Evolutionary conservation across 2,113 vertebrate genomes (phyloP).

Genomic region (Boleophthalmus pectinirostris): DNA sequence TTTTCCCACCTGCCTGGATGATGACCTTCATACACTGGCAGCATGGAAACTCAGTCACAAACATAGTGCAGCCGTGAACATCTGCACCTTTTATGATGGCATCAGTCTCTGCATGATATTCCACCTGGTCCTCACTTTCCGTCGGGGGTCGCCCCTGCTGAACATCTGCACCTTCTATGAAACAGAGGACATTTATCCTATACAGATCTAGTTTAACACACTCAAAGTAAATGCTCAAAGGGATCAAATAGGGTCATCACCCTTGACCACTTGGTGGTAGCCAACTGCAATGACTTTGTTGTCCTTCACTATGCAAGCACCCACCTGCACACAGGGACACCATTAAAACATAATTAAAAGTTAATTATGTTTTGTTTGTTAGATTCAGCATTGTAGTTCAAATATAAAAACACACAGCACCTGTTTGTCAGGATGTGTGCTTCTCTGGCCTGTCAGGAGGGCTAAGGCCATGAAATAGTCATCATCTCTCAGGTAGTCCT

Average conservation of each 20-base stretch:
- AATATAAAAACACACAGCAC: too few relatives aligned
- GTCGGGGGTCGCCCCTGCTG: too few relatives aligned
- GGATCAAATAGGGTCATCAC: too few relatives aligned
- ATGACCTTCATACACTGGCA: not conserved
- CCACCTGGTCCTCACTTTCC: too few relatives aligned
- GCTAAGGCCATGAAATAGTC: conserved; percentile 1
- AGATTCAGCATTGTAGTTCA: too few relatives aligned
- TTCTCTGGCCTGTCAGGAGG: not conserved
- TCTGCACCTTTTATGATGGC: not conserved
- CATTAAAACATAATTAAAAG: too few relatives aligned
- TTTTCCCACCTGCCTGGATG: not conserved
- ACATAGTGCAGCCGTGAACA: not conserved
- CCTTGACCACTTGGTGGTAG: not conserved
- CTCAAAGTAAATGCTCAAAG: too few relatives aligned
- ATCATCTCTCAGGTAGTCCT: not conserved
- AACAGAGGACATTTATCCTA: too few relatives aligned
- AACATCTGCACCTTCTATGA: too few relatives aligned
- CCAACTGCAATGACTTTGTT: not conserved
- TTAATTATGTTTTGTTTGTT: too few relatives aligned
- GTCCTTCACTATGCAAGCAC: not conserved
- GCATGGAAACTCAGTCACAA: not conserved
- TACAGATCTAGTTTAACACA: too few relatives aligned
- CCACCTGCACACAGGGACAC: not conserved
- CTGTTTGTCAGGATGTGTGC: not conserved
- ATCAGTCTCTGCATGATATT: not conserved